phyloP scores from a whole-genome alignment of 2,888 invertebrate genomes.

The Dione juno region DNA sequence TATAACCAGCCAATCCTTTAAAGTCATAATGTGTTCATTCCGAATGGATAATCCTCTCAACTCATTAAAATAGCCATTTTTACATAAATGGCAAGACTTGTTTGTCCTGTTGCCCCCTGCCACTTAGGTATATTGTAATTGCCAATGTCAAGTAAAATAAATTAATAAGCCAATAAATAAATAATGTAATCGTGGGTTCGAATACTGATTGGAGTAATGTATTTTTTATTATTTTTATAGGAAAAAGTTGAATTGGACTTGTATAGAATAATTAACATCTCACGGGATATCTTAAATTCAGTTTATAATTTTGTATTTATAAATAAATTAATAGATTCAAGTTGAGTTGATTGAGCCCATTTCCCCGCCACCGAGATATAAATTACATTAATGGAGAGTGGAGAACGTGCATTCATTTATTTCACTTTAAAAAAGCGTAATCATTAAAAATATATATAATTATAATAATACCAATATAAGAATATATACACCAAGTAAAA shows the following conservation, averaged over 20 bases:
- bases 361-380: too few species aligned
- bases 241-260: not conserved
- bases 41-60: constrained; percentile 34
- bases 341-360: too few species aligned
- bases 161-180: not conserved
- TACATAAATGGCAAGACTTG: constrained; percentile 28
- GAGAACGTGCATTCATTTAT: too few species aligned
- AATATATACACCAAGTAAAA: too few species aligned
- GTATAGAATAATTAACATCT: too few species aligned
- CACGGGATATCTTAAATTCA: too few species aligned
- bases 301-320: too few species aligned
- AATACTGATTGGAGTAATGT: not conserved
- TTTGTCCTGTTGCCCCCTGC: constrained; percentile 11
- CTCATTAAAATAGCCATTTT: constrained; percentile 31
- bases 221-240: not conserved
- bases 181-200: not conserved
- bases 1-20: constrained; percentile 34
- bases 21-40: constrained; percentile 41
- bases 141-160: constrained; percentile 8
- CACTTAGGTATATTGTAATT: constrained; percentile 13
- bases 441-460: too few species aligned
- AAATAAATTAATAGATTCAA: too few species aligned
- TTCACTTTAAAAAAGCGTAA: too few species aligned
- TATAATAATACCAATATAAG: too few species aligned
- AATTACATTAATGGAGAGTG: too few species aligned